Conservation (phyloP, 2,888 invertebrate species). For the Lochmaea crataegi region DNA sequence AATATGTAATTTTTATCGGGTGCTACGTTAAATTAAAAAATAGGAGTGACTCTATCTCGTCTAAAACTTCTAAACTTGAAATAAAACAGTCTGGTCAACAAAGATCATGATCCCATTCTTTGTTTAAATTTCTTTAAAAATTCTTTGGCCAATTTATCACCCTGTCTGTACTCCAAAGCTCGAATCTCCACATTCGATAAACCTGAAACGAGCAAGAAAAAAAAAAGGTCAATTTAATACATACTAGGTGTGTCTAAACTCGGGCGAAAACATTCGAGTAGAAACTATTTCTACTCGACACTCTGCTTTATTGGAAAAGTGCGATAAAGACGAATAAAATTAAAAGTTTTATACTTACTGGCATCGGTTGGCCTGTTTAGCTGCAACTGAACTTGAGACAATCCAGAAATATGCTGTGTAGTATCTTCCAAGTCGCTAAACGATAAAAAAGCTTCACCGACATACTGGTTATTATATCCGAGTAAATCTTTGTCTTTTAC, state of each 20-base stretch:
- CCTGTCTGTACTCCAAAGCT: conserved; percentile 84
- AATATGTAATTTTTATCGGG: too few species aligned
- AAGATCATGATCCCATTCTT: conserved; percentile 65
- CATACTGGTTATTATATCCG: conserved; percentile 90
- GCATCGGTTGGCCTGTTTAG: conserved; percentile 76
- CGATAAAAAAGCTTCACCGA: conserved; percentile 92
- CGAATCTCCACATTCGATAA: conserved; percentile 78
- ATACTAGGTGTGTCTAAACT: too few species aligned
- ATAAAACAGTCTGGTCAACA: conserved; percentile 36
- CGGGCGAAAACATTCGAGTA: too few species aligned
- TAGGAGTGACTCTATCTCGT: conserved; percentile 25
- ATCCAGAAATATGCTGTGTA: conserved; percentile 69
- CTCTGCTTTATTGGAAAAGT: neutral
- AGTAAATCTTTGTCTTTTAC: conserved; percentile 97
- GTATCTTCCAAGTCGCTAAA: conserved; percentile 80
- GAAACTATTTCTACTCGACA: too few species aligned
- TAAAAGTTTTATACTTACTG: conserved; percentile 59
- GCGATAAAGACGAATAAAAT: conserved; percentile 32
- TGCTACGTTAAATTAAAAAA: conserved; percentile 23
- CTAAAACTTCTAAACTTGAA: conserved; percentile 23
- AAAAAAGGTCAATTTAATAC: neutral
- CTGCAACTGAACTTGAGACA: conserved; percentile 80
- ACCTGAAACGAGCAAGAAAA: conserved; percentile 41
- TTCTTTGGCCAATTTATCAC: conserved; percentile 89
- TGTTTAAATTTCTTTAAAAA: conserved; percentile 85